Evolutionary conservation across 2,888 invertebrate species (phyloP), one percentile per base, ranked within the genome.

Genomic region (Agriotes lineatus): DNA sequence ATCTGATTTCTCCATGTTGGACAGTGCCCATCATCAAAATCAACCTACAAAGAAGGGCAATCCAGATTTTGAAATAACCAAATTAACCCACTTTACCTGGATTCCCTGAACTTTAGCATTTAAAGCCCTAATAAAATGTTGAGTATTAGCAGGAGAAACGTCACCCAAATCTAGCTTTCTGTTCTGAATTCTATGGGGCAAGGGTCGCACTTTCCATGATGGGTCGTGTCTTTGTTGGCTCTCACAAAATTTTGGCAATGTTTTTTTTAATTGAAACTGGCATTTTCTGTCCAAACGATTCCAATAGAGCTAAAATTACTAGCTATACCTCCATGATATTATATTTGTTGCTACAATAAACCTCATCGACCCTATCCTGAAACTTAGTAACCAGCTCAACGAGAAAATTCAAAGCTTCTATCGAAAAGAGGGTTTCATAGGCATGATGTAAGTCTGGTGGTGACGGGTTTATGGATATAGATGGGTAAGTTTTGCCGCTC

Each of bases 1-100:
- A 92, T 83, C 80, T 91, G 91, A 77, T 91, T 92, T 67, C 82
- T 83, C 92, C 92, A 92, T 0, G 90, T 90, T 0, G 92, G 92
- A 71, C 91, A 91, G 79, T 91, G 91, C 0, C 91, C 91, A 83
- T 92, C 92, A 72, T 91, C 91, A 82, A 90, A 90, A 78, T 91
- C 91, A 5, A 85, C 81, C 82, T 81, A 60, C n/a, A 74, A 68
- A 35, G 4, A n/a, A n/a, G n/a, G n/a, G n/a, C n/a, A n/a, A n/a
- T n/a, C n/a, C n/a, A n/a, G n/a, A n/a, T n/a, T n/a, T n/a, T n/a
- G n/a, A n/a, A n/a, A n/a, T n/a, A n/a, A n/a, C n/a, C n/a, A n/a
- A n/a, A n/a, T n/a, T n/a, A n/a, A n/a, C n/a, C n/a, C n/a, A n/a
- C n/a, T n/a, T n/a, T 48, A 88, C 89, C 80, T 90, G 90, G 19